Evolutionary conservation across 1,140 invertebrate species (phyloP).

Genomic region (Scaptodrosophila lebanonensis): DNA sequence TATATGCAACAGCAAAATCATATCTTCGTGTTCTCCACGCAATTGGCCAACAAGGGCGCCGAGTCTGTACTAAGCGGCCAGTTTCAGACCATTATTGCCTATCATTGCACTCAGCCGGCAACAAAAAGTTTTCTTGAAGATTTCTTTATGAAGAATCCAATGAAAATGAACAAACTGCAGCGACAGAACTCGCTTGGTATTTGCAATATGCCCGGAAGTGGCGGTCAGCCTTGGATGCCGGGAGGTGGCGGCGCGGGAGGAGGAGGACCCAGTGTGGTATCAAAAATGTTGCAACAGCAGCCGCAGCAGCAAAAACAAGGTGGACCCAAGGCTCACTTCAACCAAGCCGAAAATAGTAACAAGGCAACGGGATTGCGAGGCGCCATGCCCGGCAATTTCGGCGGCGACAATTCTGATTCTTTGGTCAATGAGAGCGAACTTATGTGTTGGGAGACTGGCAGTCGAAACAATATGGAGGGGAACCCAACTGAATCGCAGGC

Average conservation of each 20-base stretch:
- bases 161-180: slow-evolving; percentile 91
- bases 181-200: slow-evolving; percentile 52
- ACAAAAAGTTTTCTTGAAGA: slow-evolving; percentile 97
- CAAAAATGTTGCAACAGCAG: slow-evolving; percentile 47
- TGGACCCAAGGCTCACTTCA: slow-evolving; percentile 34
- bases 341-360: slow-evolving; percentile 38
- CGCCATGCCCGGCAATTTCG: slow-evolving; percentile 42
- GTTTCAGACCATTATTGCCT: slow-evolving; percentile 94
- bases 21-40: slow-evolving; percentile 98
- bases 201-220: slow-evolving; percentile 32
- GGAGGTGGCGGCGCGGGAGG: not conserved
- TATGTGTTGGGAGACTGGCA: slow-evolving; percentile 67
- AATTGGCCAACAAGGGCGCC: slow-evolving; percentile 95
- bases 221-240: slow-evolving; percentile 17
- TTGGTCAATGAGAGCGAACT: slow-evolving; percentile 52
- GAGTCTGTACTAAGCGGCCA: slow-evolving; percentile 93
- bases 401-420: slow-evolving; percentile 77
- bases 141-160: slow-evolving; percentile 87
- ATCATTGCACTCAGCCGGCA: slow-evolving; percentile 94
- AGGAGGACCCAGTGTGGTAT: slow-evolving; percentile 15
- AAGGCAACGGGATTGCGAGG: slow-evolving; percentile 76
- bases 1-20: slow-evolving; percentile 97
- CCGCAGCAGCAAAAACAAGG: slow-evolving; percentile 22
- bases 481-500: slow-evolving; percentile 39
- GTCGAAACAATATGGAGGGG: slow-evolving; percentile 24